A percentile compares a stretch with the other conserved stretches of the same genome.
Conservation (phyloP, 2,797 vertebrate genomes). For the Nyctalus aviator region DNA sequence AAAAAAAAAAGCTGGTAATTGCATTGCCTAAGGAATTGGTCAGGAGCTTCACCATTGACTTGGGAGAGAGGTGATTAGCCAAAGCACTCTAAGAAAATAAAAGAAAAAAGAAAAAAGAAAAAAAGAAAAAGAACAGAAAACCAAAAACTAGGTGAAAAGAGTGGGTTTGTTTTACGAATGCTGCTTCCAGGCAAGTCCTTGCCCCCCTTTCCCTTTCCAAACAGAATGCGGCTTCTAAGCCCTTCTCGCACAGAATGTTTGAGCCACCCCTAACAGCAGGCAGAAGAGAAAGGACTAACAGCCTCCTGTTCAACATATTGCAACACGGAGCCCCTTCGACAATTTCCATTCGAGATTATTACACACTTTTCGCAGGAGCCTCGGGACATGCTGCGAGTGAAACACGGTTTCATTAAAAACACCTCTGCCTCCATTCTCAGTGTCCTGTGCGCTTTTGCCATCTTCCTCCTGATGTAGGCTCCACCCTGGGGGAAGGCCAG, state of each 20-base stretch:
- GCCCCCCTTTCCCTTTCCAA: not conserved
- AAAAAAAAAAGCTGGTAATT: not conserved
- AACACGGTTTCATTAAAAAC: slow-evolving; percentile 66
- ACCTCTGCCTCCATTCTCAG: slow-evolving; percentile 29
- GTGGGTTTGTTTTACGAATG: not conserved
- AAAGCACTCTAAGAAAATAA: not conserved
- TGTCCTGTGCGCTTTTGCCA: not conserved
- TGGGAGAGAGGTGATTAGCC: not conserved
- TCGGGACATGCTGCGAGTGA: slow-evolving; percentile 57
- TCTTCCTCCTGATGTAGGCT: not conserved
- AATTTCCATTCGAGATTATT: slow-evolving; percentile 64
- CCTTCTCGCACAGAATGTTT: not conserved
- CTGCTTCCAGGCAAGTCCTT: not conserved
- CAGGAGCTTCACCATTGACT: not conserved
- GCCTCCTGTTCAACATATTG: slow-evolving; percentile 67
- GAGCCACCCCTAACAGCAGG: not conserved
- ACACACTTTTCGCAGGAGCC: slow-evolving; percentile 52
- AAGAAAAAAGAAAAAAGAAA: too few species aligned
- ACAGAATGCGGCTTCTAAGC: not conserved
- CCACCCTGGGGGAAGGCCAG: not conserved
- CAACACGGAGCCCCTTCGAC: slow-evolving; percentile 64
- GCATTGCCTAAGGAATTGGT: not conserved
- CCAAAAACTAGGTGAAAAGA: not conserved
- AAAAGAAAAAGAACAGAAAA: too few species aligned
- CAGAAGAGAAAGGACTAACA: not conserved